phyloP scores from a whole-genome alignment of 2,888 invertebrate genomes.

The Eupelmus urozonus region DNA sequence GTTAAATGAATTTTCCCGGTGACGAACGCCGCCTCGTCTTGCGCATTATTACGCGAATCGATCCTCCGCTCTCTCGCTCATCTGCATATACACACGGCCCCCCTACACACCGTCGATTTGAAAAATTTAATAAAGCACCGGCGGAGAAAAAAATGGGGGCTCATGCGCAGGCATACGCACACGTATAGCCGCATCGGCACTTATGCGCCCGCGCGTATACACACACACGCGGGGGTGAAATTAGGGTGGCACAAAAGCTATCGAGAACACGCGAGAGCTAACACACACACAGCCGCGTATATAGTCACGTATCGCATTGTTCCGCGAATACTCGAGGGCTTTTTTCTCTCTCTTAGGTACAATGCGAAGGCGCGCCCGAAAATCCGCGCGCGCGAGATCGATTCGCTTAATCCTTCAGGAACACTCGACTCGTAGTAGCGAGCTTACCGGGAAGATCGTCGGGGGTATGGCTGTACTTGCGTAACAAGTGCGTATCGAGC shows the following conservation, averaged over 20 bases:
- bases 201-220: neutral
- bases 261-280: constrained; percentile 42
- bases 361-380: constrained; percentile 9
- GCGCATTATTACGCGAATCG: constrained; percentile 42
- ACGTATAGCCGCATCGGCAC: neutral
- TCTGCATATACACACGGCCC: neutral
- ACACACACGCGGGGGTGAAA: constrained; percentile 54
- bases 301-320: constrained; percentile 41
- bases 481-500: constrained; percentile 5
- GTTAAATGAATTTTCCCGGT: constrained; percentile 18
- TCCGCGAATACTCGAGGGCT: constrained; percentile 57
- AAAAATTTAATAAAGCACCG: constrained; percentile 44
- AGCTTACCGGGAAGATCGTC: constrained; percentile 16
- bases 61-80: constrained; percentile 12
- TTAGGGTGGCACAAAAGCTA: constrained; percentile 63
- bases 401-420: constrained; percentile 46
- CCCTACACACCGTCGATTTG: neutral
- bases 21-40: constrained; percentile 34
- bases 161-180: constrained; percentile 16
- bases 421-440: constrained; percentile 29
- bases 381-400: constrained; percentile 31
- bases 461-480: neutral
- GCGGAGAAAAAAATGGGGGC: constrained; percentile 18
- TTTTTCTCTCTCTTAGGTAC: constrained; percentile 3
- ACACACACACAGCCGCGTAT: neutral